A percentile compares a stretch with the other conserved stretches of the same genome.
phyloP scores from a whole-genome alignment of 2,797 vertebrate species.

The Apodemus agrarius region DNA sequence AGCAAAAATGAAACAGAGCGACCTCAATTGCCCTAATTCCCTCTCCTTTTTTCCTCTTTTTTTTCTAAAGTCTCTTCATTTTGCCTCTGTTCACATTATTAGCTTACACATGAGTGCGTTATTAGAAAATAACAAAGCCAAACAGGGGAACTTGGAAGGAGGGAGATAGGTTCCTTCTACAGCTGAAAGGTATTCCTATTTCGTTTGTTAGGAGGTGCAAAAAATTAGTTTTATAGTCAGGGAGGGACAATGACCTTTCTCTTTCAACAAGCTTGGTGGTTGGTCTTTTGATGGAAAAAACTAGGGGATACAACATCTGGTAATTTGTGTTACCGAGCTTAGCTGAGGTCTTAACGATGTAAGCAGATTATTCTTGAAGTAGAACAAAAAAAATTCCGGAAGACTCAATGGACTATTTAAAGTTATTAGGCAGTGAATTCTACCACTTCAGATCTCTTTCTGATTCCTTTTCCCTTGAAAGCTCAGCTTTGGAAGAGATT shows the following conservation, averaged over 20 bases:
- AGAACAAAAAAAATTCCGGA: constrained; percentile 91
- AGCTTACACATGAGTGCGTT: constrained; percentile 94
- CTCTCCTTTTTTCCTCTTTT: constrained; percentile 87
- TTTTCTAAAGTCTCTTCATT: constrained; percentile 89
- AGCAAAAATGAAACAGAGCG: constrained; percentile 94
- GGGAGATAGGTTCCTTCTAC: constrained; percentile 90
- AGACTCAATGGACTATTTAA: constrained; percentile 91
- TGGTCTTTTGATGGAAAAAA: constrained; percentile 93
- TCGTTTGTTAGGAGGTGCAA: constrained; percentile 92
- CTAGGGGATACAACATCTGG: constrained; percentile 95
- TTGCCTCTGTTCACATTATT: constrained; percentile 95
- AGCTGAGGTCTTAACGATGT: constrained; percentile 95
- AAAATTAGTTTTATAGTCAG: constrained; percentile 94
- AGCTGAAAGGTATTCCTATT: constrained; percentile 91
- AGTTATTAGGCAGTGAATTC: constrained; percentile 89
- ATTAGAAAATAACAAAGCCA: constrained; percentile 91
- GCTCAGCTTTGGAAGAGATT: constrained; percentile 79
- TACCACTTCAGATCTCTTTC: constrained; percentile 86
- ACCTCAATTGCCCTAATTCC: constrained; percentile 96
- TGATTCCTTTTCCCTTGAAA: constrained; percentile 86
- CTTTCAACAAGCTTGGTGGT: constrained; percentile 92
- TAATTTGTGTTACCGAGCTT: constrained; percentile 98
- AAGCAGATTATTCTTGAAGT: constrained; percentile 97
- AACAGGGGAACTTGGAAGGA: constrained; percentile 88
- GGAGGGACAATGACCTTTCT: constrained; percentile 90